phyloP scores from a whole-genome alignment of 1,140 invertebrate species.

The Spodoptera litura region DNA sequence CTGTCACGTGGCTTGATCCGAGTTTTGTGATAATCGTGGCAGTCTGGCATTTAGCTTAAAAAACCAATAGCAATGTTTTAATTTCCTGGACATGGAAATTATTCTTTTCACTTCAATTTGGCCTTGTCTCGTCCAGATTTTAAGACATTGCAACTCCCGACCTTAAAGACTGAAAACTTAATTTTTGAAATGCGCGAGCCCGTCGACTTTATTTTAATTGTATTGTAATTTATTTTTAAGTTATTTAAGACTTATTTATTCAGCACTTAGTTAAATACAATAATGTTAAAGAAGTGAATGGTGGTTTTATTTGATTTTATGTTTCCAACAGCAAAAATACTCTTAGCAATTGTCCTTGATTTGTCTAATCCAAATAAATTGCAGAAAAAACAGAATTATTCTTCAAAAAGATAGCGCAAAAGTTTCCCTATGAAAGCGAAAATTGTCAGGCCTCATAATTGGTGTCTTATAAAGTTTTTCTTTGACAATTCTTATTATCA shows the following conservation, averaged over 20 bases:
- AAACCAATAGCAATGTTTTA: conserved; percentile 71
- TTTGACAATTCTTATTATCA: no score
- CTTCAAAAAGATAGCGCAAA: not conserved
- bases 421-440: no score
- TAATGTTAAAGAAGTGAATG: conserved; percentile 54
- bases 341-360: no score
- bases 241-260: conserved; percentile 83
- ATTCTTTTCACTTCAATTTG: conserved; percentile 46
- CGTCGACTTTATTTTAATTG: conserved; percentile 81
- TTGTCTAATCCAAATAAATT: no score
- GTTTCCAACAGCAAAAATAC: not conserved
- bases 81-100: conserved; percentile 63
- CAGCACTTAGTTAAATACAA: conserved; percentile 80
- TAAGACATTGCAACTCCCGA: conserved; percentile 66
- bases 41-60: conserved; percentile 81
- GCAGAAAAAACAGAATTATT: no score
- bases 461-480: no score
- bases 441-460: not conserved
- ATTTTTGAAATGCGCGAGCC: conserved; percentile 75
- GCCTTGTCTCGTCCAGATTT: conserved; percentile 55
- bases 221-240: conserved; percentile 74
- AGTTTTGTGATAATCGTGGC: conserved; percentile 63
- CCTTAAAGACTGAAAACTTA: conserved; percentile 72
- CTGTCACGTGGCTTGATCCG: conserved; percentile 79
- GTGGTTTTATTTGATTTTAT: conserved; percentile 56